These are phyloP conservation scores for Alligator sinensis DNA, from an alignment of 2,113 vertebrate genomes.

Conservation along the genomic window DNA sequence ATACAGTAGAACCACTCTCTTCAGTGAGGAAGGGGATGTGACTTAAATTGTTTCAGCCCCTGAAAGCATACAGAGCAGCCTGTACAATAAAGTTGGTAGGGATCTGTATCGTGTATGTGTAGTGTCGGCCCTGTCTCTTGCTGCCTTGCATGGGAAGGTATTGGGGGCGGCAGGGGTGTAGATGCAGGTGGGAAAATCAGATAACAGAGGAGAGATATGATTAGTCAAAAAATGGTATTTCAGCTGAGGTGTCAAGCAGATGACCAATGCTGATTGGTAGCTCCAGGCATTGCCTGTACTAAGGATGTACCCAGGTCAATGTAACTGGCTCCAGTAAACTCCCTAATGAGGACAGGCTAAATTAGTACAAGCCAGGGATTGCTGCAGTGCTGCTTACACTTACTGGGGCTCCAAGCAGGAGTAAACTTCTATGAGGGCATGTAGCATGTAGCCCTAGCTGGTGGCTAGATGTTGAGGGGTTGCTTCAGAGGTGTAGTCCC, in stretches of 20 bases:
- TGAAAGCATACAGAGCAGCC: rapidly evolving
- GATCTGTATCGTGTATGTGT: rapidly evolving
- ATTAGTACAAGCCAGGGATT: background rate
- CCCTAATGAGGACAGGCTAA: background rate
- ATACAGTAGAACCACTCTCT: rapidly evolving
- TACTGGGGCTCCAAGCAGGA: background rate
- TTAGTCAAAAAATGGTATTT: no score
- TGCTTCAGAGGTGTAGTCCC: rapidly evolving
- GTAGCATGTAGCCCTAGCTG: background rate
- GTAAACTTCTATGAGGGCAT: background rate
- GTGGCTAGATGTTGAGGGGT: background rate
- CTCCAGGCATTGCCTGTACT: rapidly evolving
- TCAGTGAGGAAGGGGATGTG: rapidly evolving
- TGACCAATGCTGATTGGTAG: background rate
- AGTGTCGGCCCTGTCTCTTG: background rate
- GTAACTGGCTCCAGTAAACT: background rate
- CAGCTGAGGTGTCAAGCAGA: background rate
- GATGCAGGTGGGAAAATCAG: no score
- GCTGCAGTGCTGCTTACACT: rapidly evolving
- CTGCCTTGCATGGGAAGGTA: background rate
- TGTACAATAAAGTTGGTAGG: rapidly evolving
- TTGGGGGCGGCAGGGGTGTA: background rate
- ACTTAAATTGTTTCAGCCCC: background rate
- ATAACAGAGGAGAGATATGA: background rate
- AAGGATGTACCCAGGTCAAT: background rate